phyloP scores from a whole-genome alignment of 2,888 invertebrate species.

The Zaprionus bogoriensis region DNA sequence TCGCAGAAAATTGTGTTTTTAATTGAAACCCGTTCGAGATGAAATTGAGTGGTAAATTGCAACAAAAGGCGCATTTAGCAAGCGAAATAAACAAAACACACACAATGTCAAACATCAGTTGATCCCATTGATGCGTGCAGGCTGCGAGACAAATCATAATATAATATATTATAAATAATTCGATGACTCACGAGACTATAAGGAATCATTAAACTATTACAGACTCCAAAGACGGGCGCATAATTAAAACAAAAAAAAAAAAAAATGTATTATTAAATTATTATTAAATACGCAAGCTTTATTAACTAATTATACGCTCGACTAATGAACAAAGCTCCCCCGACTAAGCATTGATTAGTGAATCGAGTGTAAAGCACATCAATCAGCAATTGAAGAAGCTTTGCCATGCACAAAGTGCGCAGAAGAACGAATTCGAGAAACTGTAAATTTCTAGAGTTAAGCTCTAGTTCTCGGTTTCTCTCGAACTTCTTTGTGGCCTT shows the following conservation, averaged over 20 bases:
- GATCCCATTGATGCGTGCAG: slow-evolving; percentile 49
- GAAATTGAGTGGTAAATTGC: slow-evolving; percentile 65
- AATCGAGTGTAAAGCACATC: not conserved
- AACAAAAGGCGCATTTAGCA: slow-evolving; percentile 24
- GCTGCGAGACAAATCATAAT: slow-evolving; percentile 14
- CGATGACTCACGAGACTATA: not conserved
- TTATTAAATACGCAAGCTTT: slow-evolving; percentile 36
- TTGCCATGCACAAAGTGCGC: no score
- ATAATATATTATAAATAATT: slow-evolving; percentile 2
- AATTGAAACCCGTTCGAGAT: slow-evolving; percentile 33
- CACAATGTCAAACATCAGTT: slow-evolving; percentile 1
- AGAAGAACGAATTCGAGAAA: not conserved
- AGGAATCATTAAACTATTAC: slow-evolving; percentile 10
- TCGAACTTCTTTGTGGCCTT: not conserved
- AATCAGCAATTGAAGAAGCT: not conserved
- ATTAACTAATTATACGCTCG: slow-evolving; percentile 53
- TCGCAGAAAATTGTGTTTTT: slow-evolving; percentile 31
- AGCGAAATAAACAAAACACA: slow-evolving; percentile 14
- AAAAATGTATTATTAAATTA: slow-evolving; percentile 13
- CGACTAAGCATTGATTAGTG: slow-evolving; percentile 4
- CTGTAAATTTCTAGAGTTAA: not conserved
- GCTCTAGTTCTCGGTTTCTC: not conserved
- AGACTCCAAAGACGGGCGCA: no score
- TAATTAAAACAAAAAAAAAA: slow-evolving; percentile 10
- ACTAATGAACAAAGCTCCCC: slow-evolving; percentile 32